Base-by-base conservation (phyloP, 2,888 invertebrate genomes). In the Zaprionus obscuricornis region DNA sequence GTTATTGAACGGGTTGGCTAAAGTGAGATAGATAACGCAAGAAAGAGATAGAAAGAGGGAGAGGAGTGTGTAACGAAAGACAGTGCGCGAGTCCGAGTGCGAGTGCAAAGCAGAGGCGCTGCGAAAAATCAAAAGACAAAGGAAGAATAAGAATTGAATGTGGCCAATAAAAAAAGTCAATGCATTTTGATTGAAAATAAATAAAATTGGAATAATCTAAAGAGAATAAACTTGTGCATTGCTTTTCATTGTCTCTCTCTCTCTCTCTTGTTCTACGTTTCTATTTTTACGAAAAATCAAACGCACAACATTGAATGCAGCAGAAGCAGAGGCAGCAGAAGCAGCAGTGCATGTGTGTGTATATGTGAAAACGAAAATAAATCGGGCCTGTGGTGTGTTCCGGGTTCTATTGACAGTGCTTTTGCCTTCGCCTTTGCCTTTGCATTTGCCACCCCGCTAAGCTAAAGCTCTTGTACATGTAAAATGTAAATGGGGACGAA, bases 351-450 rank as follows among this genome's bases (percentile, higher is more conserved):
- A 20, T 40, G 13, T 6, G 52, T 17, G 22, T 31, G 56, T 20
- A 37, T 43, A 36, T 26, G 43, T 42, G 40, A 64, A 54, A 71
- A 79, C 83, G 55, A 83, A 84, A 83, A 78, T 84, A 84, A 79
- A 81, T 63, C 64, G 42, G 52, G 31, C 59, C n/a, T n/a, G n/a
- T n/a, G n/a, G n/a, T 49, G 43, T 56, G 55, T 51, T 64, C 36
- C 46, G 71, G 68, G 66, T 66, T 59, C 43, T 66, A 47, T 49
- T 36, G 56, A 51, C 52, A 52, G 46, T 27, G 11, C 42, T 27
- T 51, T 64, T n/a, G n/a, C n/a, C n/a, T n/a, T n/a, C n/a, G n/a
- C n/a, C n/a, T n/a, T n/a, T n/a, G n/a, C n/a, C n/a, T n/a, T n/a
- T n/a, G n/a, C n/a, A n/a, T n/a, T n/a, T 50, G 37, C 72, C 72